phyloP scores from a whole-genome alignment of 2,888 invertebrate species.

The Lasioglossum calceatum region DNA sequence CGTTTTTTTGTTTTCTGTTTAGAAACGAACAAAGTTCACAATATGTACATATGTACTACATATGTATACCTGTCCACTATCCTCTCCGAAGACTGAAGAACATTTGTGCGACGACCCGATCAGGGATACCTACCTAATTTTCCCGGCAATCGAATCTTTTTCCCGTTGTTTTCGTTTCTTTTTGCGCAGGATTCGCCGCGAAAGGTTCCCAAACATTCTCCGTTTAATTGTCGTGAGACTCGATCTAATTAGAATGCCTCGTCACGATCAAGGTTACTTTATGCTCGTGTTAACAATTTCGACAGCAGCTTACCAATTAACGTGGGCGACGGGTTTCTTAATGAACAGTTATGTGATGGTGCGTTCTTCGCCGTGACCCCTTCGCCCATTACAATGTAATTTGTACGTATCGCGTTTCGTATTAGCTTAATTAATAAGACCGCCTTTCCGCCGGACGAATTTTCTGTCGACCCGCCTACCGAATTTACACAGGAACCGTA shows the following conservation, averaged over 20 bases:
- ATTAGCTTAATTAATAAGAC: constrained; percentile 47
- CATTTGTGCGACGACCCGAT: neutral
- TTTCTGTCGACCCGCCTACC: neutral
- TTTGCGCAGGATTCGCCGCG: neutral
- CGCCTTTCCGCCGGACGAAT: neutral
- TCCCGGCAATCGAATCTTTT: neutral
- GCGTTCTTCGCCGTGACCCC: constrained; percentile 41
- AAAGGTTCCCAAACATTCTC: constrained; percentile 39
- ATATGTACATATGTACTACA: neutral
- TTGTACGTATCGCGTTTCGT: constrained; percentile 44
- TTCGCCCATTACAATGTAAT: constrained; percentile 33
- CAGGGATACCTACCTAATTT: neutral
- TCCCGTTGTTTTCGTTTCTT: neutral
- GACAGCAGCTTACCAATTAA: constrained; percentile 52
- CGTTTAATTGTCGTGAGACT: constrained; percentile 53
- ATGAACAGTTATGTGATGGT: constrained; percentile 44
- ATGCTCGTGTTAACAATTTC: constrained; percentile 30
- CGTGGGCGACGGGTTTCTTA: constrained; percentile 44
- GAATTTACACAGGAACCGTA: neutral
- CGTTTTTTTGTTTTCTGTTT: neutral
- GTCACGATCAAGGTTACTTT: constrained; percentile 31
- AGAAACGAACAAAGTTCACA: neutral
- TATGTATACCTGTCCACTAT: neutral
- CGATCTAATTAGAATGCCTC: constrained; percentile 36
- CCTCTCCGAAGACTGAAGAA: neutral